Evolutionary conservation across 2,888 invertebrate genomes (phyloP).

Genomic region (Bellardia bayeri): DNA sequence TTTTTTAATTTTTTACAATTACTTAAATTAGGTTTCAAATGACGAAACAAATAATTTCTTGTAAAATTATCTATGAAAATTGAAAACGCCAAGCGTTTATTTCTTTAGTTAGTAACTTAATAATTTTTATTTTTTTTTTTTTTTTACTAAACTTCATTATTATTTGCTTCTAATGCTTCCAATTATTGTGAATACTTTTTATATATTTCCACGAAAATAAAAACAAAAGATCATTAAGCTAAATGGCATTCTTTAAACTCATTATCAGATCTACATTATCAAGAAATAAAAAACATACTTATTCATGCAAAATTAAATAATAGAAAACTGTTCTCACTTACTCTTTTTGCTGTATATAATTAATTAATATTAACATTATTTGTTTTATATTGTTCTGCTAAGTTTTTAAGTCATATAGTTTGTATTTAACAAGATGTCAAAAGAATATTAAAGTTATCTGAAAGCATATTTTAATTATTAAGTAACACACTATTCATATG

Average conservation of each 20-base stretch:
- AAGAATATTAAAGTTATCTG: constrained; percentile 26
- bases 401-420: constrained; percentile 30
- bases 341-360: constrained; percentile 29
- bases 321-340: neutral
- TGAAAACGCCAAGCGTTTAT: constrained; percentile 58
- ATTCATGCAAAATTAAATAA: constrained; percentile 57
- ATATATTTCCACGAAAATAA: neutral
- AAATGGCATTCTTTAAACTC: neutral
- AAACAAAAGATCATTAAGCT: neutral
- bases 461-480: constrained; percentile 3
- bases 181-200: constrained; percentile 20
- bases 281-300: constrained; percentile 26
- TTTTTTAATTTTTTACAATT: constrained; percentile 1
- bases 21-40: constrained; percentile 33
- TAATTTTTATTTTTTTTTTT: constrained; percentile 8
- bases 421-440: constrained; percentile 32
- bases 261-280: neutral
- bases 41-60: constrained; percentile 15
- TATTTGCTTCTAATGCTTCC: constrained; percentile 42
- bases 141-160: no score
- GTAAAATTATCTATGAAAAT: constrained; percentile 1
- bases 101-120: constrained; percentile 15
- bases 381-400: constrained; percentile 25
- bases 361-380: constrained; percentile 9
- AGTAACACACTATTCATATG: constrained; percentile 41